These are phyloP conservation scores for Oreochromis aureus DNA, from an alignment of 2,113 vertebrate species.

Conservation along the genomic window DNA sequence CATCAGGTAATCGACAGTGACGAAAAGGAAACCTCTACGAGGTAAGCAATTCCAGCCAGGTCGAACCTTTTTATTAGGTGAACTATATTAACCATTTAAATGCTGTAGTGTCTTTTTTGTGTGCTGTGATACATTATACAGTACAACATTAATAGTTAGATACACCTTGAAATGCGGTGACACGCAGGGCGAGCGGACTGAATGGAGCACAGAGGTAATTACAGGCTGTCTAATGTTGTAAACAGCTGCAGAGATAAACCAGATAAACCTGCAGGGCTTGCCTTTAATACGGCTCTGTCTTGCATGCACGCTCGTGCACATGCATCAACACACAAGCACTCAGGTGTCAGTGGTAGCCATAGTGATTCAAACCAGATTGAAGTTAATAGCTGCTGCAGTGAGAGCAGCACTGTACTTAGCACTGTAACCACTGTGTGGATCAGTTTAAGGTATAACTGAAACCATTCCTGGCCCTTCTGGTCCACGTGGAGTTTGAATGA, in stretches of 20 bases:
- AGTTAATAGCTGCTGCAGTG: not conserved
- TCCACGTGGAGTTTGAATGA: not conserved
- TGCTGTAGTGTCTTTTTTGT: not conserved
- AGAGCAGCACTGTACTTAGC: not conserved
- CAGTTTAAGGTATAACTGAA: not conserved
- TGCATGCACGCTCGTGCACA: not conserved
- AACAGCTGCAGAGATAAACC: slow-evolving; percentile 40
- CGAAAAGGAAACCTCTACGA: slow-evolving; percentile 24
- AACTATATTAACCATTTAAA: not conserved
- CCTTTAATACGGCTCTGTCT: not conserved
- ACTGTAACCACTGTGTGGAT: not conserved
- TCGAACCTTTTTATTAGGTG: not conserved
- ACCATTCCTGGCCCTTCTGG: not conserved
- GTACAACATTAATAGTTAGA: not conserved
- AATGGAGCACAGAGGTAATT: slow-evolving; percentile 21
- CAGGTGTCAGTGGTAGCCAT: not conserved
- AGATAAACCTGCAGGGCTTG: slow-evolving; percentile 55
- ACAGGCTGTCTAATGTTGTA: slow-evolving; percentile 10
- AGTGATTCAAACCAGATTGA: slow-evolving; percentile 14
- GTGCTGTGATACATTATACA: not conserved
- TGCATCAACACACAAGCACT: not conserved
- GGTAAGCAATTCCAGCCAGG: slow-evolving; percentile 36
- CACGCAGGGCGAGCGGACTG: not conserved
- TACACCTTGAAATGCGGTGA: not conserved
- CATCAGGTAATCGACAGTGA: slow-evolving; percentile 21